These are phyloP conservation scores for Intellagama lesueurii DNA, from an alignment of 2,797 vertebrate genomes.

Conservation along the genomic window DNA sequence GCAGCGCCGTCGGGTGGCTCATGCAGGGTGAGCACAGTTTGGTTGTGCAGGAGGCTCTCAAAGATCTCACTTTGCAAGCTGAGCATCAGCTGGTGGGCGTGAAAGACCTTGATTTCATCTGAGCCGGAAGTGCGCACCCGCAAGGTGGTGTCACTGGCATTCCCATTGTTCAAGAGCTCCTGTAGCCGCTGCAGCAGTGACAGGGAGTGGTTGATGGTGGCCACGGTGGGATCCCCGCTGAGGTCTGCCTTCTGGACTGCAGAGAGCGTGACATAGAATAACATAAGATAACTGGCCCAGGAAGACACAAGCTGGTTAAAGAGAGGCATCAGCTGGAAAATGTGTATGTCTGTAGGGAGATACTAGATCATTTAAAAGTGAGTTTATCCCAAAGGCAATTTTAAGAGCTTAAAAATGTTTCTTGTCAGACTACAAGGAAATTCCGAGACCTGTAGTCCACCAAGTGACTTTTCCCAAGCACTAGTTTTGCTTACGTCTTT, in stretches of 20 bases:
- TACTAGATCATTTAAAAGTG: background rate
- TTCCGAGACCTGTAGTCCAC: too few relatives aligned
- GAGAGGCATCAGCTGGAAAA: too few relatives aligned
- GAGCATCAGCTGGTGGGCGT: slow-evolving; percentile 89
- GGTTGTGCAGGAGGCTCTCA: slow-evolving; percentile 82
- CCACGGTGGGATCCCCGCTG: slow-evolving; percentile 74
- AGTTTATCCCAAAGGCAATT: background rate
- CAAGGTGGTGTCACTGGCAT: slow-evolving; percentile 87
- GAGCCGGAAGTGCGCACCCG: slow-evolving; percentile 86
- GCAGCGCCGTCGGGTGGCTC: slow-evolving; percentile 84
- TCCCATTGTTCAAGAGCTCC: slow-evolving; percentile 85
- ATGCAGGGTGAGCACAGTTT: slow-evolving; percentile 80
- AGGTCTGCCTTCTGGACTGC: slow-evolving; percentile 83
- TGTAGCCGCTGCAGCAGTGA: slow-evolving; percentile 89
- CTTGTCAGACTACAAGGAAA: too few relatives aligned
- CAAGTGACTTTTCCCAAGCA: too few relatives aligned
- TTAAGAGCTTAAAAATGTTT: too few relatives aligned
- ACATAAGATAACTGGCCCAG: background rate
- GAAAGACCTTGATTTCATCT: slow-evolving; percentile 92
- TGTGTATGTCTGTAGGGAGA: background rate
- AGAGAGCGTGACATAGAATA: slow-evolving; percentile 18
- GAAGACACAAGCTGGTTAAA: background rate
- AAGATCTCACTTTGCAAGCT: slow-evolving; percentile 89
- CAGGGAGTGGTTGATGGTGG: slow-evolving; percentile 92
- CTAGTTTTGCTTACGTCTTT: too few relatives aligned